Evolutionary conservation across 2,888 invertebrate species (phyloP).

Genomic region (Chloroclysta siterata): DNA sequence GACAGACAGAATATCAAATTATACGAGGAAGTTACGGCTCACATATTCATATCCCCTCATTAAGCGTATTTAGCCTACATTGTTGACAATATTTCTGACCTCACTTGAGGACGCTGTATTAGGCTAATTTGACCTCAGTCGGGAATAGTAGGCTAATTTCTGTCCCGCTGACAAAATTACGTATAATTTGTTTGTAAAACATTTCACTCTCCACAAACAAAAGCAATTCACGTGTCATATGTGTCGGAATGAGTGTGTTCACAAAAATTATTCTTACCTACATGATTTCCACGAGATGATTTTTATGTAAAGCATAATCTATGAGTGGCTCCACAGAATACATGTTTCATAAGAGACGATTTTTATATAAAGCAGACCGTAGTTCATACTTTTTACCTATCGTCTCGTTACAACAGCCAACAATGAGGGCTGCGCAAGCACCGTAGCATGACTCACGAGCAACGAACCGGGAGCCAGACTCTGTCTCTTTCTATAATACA

Average conservation of each 20-base stretch:
- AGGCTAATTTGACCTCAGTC: conserved; percentile 28
- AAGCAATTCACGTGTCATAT: too few species aligned
- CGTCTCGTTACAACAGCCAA: conserved; percentile 20
- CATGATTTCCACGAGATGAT: neutral
- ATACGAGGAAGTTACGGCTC: conserved; percentile 51
- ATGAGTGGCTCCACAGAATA: too few species aligned
- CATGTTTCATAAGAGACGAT: too few species aligned
- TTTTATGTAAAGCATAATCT: neutral
- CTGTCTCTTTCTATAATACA: conserved; percentile 66
- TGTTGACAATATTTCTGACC: conserved; percentile 60
- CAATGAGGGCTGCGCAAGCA: conserved; percentile 56
- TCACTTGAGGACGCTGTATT: conserved; percentile 32
- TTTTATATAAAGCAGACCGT: neutral
- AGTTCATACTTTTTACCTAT: conserved; percentile 18
- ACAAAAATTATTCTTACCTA: too few species aligned
- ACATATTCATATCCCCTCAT: conserved; percentile 57
- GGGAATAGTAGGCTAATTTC: conserved; percentile 50
- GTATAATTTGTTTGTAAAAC: conserved; percentile 27
- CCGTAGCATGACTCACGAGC: conserved; percentile 73
- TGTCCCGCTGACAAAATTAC: conserved; percentile 32
- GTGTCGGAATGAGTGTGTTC: too few species aligned
- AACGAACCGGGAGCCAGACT: conserved; percentile 51
- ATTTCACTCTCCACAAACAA: conserved; percentile 20
- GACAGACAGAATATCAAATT: conserved; percentile 17
- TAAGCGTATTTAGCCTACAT: conserved; percentile 63